A percentile compares a stretch with the other conserved stretches of the same genome.
phyloP scores from a whole-genome alignment of 2,113 vertebrate genomes.

The Ibidorhyncha struthersii region DNA sequence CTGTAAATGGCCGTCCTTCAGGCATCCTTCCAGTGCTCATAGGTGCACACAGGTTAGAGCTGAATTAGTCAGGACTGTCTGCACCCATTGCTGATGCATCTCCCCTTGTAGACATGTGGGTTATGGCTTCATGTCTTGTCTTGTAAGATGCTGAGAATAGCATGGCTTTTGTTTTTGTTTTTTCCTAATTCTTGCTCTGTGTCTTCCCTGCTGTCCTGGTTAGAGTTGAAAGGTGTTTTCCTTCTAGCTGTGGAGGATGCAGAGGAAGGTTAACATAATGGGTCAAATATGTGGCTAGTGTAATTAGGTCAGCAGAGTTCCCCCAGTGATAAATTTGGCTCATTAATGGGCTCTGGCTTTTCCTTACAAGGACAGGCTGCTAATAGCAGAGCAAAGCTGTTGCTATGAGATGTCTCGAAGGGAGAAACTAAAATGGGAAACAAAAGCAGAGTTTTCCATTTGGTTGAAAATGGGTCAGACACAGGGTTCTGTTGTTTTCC shows the following conservation, averaged over 20 bases:
- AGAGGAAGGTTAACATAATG: neutral
- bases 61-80: neutral
- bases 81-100: neutral
- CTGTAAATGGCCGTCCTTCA: neutral
- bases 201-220: neutral
- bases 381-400: slow-evolving; percentile 14
- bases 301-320: slow-evolving; percentile 25
- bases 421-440: slow-evolving; percentile 38
- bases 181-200: neutral
- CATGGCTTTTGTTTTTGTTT: neutral
- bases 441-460: slow-evolving; percentile 11
- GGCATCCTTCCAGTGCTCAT: neutral
- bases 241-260: neutral
- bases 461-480: slow-evolving; percentile 31
- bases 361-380: neutral
- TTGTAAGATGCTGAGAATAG: neutral
- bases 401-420: slow-evolving; percentile 26
- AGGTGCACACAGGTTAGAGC: neutral
- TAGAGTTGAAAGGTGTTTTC: slow-evolving; percentile 2
- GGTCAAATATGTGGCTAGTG: neutral
- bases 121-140: neutral
- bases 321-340: neutral
- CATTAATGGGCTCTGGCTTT: neutral
- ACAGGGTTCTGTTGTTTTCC: neutral
- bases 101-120: neutral